Base-by-base conservation (phyloP, 2,888 invertebrate species). In the Rhopalosiphum nymphaeae region DNA sequence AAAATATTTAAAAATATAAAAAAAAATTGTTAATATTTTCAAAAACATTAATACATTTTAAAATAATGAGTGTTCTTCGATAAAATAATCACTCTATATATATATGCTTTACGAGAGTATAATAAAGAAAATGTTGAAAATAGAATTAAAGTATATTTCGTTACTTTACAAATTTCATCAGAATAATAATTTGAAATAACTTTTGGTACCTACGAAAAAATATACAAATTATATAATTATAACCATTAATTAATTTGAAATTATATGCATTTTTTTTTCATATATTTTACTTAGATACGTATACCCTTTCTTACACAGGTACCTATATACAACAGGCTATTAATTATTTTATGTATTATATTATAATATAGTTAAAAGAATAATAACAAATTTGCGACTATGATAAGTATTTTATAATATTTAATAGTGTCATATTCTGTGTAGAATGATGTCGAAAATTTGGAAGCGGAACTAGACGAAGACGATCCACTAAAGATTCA, bases 401-500 rank as follows among this genome's bases (percentile, higher is more conserved):
- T n/a, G 11, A 67, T n/a, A 16, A n/a, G 36, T 36, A 67, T 67
- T 67, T n/a, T 21, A 67, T 36, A 67, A 36, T 36, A 67, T 67
- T 67, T 67, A 36, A 67, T 36, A 5, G 36, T 7, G 16, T n/a
- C 7, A 16, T 67, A 56, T 56, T n/a, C 5, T 56, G 5, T 95
- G 11, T 93, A 96, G 96, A 96, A 96, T 95, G 96, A 96, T 94
- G 96, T 96, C 86, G 96, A 96, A 95, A 96, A 96, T n/a, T 95
- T 96, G 95, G 96, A 96, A 95, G 96, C 96, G n/a, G 96, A 96
- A 95, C 95, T 96, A n/a, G 96, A 96, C 95, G 96, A 96, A 93
- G 96, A 96, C 90, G 96, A 96, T 95, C 95, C 96, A 26, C 95
- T 96, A 7, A 95, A 95, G 87, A 95, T 95, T 21, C 94, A 95